Conservation (phyloP, 2,888 invertebrate genomes). For the Notodonta ziczac region DNA sequence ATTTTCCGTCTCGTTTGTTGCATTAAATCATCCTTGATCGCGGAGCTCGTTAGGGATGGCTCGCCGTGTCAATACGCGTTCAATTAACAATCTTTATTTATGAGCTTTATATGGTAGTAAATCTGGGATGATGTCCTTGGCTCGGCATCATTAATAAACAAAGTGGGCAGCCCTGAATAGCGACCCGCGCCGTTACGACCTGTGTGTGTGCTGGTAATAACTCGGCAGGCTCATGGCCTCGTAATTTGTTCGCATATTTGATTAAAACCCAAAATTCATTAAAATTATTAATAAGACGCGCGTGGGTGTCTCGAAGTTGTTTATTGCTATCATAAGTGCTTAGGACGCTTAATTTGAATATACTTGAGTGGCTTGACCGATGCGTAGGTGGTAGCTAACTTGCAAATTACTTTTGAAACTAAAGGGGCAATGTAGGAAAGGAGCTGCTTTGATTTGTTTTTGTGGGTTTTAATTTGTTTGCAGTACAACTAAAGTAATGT, state of each 20-base stretch:
- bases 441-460: no score
- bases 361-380: no score
- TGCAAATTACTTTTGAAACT: no score
- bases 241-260: slow-evolving; percentile 44
- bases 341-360: no score
- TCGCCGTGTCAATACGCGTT: slow-evolving; percentile 43
- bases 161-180: slow-evolving; percentile 32
- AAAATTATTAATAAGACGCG: slow-evolving; percentile 30
- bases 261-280: slow-evolving; percentile 41
- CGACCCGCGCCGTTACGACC: slow-evolving; percentile 31
- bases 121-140: slow-evolving; percentile 59
- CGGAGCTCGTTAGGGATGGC: slow-evolving; percentile 41
- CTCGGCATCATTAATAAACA: slow-evolving; percentile 57
- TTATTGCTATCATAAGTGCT: no score
- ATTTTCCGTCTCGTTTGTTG: slow-evolving; percentile 29
- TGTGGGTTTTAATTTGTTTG: no score
- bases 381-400: no score
- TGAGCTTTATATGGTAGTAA: slow-evolving; percentile 64
- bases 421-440: no score
- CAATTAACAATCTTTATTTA: slow-evolving; percentile 65
- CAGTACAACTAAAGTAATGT: no score
- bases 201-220: slow-evolving; percentile 33
- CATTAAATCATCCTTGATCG: slow-evolving; percentile 41
- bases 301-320: slow-evolving; percentile 8
- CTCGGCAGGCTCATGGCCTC: slow-evolving; percentile 30